Evolutionary conservation across 2,113 vertebrate genomes (phyloP).

Genomic region (Zosterops pallidus): DNA sequence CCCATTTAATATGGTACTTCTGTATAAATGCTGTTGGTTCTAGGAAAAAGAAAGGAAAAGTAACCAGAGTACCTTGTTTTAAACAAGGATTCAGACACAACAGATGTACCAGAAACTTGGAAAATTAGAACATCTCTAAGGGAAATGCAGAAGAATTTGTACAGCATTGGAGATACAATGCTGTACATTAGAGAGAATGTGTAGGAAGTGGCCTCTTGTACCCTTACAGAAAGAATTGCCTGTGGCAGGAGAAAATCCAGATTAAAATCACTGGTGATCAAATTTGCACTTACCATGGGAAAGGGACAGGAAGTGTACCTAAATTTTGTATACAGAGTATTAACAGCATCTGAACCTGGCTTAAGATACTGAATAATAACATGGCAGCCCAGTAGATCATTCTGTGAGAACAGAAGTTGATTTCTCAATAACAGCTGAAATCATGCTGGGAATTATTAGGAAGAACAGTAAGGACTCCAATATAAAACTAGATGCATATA

Average conservation of each 20-base stretch:
- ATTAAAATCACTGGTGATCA: background rate
- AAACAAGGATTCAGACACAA: background rate
- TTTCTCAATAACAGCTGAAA: background rate
- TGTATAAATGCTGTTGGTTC: background rate
- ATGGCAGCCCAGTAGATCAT: background rate
- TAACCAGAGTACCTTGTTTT: background rate
- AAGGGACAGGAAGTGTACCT: background rate
- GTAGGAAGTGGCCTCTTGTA: background rate
- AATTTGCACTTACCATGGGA: background rate
- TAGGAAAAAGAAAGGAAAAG: background rate
- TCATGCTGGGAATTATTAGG: background rate
- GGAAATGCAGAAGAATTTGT: background rate
- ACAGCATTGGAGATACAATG: background rate
- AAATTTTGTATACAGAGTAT: background rate
- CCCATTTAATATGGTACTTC: background rate
- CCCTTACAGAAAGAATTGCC: background rate
- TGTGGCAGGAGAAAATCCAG: background rate
- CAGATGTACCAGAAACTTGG: background rate
- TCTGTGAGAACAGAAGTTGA: background rate
- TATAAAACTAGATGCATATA: background rate
- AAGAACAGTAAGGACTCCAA: background rate
- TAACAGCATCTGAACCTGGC: background rate
- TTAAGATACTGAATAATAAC: background rate
- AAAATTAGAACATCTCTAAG: background rate
- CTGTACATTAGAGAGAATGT: fast-evolving